Base-by-base conservation (phyloP, 2,113 vertebrate genomes). In the Prietella phreatophila region DNA sequence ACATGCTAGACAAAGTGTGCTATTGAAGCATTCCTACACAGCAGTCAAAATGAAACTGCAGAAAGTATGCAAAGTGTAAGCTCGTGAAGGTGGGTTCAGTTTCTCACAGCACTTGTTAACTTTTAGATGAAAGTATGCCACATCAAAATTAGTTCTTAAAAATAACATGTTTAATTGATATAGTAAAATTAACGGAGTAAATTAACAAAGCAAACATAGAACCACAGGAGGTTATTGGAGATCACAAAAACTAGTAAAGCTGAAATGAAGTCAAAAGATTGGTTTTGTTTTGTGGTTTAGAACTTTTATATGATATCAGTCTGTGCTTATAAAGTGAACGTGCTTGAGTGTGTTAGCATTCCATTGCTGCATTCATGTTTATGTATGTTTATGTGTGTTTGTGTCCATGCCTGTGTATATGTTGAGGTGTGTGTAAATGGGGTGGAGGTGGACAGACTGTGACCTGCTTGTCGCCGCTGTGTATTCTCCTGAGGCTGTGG, bases 401-500 rank as follows among this genome's bases (percentile, higher is more conserved):
- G 22, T 58, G 73, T 67, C 5, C 22, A 20, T 76, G 33, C 50
- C 6, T 86, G 69, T 53, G 58, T 65, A 82, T n/a, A 67, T 75
- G 30, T 25, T 67, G 25, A 30, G 47, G 78, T 50, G 83, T 33
- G 75, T 69, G 55, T 53, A 33, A 47, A 55, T 82, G 39, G 85
- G 90, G 78, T 85, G 85, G 90, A 90, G 94, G 95, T 94, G 93
- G 92, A 75, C 91, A 61, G 89, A 92, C 92, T 90, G 84, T 89
- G 93, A 93, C 93, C 90, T 71, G 93, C 55, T 93, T 91, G 94
- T 90, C 92, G 91, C 91, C 94, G 92, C 91, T 91, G 92, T 89
- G 90, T 91, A 89, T 89, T 93, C 95, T 92, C 88, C 6, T 20
- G 93, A 94, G 95, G 92, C 90, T 91, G 86, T 61, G 76, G 50